phyloP scores from a whole-genome alignment of 2,888 invertebrate species.

The Fragum sueziense region DNA sequence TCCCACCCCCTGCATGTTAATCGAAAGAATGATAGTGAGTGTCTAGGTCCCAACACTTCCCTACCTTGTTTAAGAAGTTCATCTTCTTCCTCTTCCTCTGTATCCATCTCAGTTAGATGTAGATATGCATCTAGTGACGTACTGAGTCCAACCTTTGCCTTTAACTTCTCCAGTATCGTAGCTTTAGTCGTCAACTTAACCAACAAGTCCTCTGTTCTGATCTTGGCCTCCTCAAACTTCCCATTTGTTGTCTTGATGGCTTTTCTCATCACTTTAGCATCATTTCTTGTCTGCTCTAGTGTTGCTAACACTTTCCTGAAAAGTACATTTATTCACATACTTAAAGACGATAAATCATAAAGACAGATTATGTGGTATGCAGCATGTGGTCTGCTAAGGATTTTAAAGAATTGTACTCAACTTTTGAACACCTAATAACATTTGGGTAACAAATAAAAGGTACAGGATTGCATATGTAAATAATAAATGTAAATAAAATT shows the following conservation, averaged over 20 bases:
- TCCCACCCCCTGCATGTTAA: no score
- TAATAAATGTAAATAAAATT: no score
- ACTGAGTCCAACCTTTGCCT: slow-evolving; percentile 77
- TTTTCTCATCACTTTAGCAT: slow-evolving; percentile 80
- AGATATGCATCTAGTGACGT: slow-evolving; percentile 81
- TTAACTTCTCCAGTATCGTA: slow-evolving; percentile 79
- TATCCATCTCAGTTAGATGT: slow-evolving; percentile 79
- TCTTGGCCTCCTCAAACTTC: slow-evolving; percentile 78
- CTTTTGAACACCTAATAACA: no score
- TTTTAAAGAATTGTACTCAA: no score
- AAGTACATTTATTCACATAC: no score
- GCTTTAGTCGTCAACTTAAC: slow-evolving; percentile 77
- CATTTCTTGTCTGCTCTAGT: slow-evolving; percentile 80
- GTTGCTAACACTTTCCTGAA: slow-evolving; percentile 81
- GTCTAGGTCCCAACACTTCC: no score
- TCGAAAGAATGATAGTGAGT: no score
- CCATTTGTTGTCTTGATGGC: slow-evolving; percentile 77
- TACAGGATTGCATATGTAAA: no score
- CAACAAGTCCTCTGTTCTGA: slow-evolving; percentile 75
- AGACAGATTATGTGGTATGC: no score
- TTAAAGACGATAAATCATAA: no score
- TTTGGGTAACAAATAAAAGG: no score
- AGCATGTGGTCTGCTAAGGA: no score
- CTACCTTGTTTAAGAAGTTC: slow-evolving; percentile 78
- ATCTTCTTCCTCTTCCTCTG: slow-evolving; percentile 79